A percentile compares a stretch with the other conserved stretches of the same genome.
These are phyloP conservation scores for Drosophila melanosoma DNA, from an alignment of 2,888 invertebrate genomes.

Conservation along the genomic window DNA sequence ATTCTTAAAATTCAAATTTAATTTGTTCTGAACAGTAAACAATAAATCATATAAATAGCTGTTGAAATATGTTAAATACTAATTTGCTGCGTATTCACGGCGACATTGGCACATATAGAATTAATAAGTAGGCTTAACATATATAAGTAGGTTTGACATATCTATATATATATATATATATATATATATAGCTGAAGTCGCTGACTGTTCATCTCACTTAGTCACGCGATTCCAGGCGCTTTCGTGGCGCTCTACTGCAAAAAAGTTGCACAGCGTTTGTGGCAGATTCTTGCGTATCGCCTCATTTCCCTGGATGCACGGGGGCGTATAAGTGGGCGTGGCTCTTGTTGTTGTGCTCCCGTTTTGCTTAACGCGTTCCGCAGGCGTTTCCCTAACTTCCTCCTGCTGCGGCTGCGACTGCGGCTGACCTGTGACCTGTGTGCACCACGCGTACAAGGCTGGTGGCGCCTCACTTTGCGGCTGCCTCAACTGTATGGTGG, in stretches of 20 bases:
- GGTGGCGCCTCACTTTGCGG: slow-evolving; percentile 18
- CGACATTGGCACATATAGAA: slow-evolving; percentile 50
- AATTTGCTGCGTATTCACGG: neutral
- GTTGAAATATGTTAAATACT: neutral
- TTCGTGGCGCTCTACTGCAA: slow-evolving; percentile 73
- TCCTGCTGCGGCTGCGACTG: neutral
- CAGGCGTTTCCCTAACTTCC: slow-evolving; percentile 22
- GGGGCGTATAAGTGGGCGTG: slow-evolving; percentile 54
- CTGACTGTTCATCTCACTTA: slow-evolving; percentile 46
- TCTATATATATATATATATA: neutral
- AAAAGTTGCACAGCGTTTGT: slow-evolving; percentile 71
- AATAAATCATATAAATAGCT: slow-evolving; percentile 2
- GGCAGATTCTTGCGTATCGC: slow-evolving; percentile 58
- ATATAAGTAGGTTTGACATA: neutral
- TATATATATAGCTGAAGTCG: neutral
- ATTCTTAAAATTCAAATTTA: neutral
- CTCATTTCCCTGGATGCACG: slow-evolving; percentile 62
- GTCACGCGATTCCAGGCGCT: slow-evolving; percentile 77
- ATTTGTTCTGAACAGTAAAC: neutral
- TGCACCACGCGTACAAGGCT: slow-evolving; percentile 62
- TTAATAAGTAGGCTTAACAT: slow-evolving; percentile 38
- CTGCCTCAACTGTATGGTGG: slow-evolving; percentile 55
- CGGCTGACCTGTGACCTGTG: slow-evolving; percentile 49
- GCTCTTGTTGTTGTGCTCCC: slow-evolving; percentile 23
- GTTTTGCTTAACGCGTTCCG: slow-evolving; percentile 35